Evolutionary conservation across 2,113 vertebrate species (phyloP).

Genomic region (Silurus glanis): DNA sequence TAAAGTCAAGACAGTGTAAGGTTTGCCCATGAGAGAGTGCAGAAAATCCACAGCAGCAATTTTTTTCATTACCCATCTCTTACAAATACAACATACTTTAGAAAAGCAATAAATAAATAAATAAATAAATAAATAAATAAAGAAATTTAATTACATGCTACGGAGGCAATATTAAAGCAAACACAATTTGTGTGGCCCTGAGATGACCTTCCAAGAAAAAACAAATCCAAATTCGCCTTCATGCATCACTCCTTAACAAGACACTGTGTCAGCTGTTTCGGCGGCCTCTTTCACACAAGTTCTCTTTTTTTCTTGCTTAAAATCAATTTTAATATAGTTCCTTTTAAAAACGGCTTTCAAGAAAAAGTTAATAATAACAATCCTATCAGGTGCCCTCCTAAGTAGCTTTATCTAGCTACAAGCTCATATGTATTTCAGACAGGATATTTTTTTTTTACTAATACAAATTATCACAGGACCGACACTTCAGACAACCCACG

Average conservation of each 20-base stretch:
- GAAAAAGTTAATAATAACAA: neutral
- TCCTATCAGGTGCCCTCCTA: neutral
- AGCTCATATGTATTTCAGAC: neutral
- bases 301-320: neutral
- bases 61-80: slow-evolving; percentile 24
- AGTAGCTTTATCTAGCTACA: neutral
- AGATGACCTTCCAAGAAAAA: slow-evolving; percentile 18
- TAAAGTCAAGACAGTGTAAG: slow-evolving; percentile 32
- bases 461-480: neutral
- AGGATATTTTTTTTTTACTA: neutral
- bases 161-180: neutral
- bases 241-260: slow-evolving; percentile 13
- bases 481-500: neutral
- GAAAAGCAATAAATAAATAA: neutral
- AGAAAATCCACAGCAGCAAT: slow-evolving; percentile 34
- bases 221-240: neutral
- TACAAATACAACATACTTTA: slow-evolving; percentile 26
- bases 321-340: neutral
- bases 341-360: neutral
- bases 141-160: neutral
- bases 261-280: neutral
- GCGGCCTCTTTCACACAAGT: neutral
- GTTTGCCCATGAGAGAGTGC: neutral
- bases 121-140: no score
- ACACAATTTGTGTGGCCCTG: neutral